phyloP scores from a whole-genome alignment of 2,113 vertebrate species.

The Plotosus lineatus region DNA sequence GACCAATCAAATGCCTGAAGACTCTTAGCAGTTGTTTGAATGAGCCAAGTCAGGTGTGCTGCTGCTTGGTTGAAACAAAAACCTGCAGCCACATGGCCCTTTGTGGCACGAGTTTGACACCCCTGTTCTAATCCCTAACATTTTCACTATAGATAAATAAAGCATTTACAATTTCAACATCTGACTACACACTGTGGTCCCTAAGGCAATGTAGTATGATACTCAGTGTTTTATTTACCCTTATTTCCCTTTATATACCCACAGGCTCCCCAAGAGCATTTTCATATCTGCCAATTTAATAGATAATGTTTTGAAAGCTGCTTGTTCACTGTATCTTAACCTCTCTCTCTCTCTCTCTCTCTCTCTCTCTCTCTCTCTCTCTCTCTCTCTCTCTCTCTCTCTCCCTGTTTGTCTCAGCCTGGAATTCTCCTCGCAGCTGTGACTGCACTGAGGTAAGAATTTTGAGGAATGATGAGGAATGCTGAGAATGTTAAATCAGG shows the following conservation, averaged over 20 bases:
- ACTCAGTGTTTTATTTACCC: neutral
- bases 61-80: no score
- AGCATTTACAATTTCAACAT: neutral
- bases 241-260: neutral
- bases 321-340: neutral
- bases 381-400: neutral
- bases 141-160: neutral
- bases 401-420: neutral
- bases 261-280: neutral
- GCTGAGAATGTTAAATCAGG: constrained; percentile 41
- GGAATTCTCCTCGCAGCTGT: neutral
- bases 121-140: neutral
- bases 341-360: neutral
- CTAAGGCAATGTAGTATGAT: neutral
- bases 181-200: neutral
- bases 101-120: no score
- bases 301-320: neutral
- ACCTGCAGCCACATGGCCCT: no score
- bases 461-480: constrained; percentile 45
- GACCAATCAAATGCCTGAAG: no score
- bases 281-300: neutral
- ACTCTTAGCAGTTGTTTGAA: no score
- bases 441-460: constrained; percentile 19
- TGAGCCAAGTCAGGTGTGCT: no score
- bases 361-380: neutral